Percentiles rank a stretch among this genome's conserved stretches.
Conservation (phyloP, 2,888 invertebrate species). For the Acanthosepion esculentum region DNA sequence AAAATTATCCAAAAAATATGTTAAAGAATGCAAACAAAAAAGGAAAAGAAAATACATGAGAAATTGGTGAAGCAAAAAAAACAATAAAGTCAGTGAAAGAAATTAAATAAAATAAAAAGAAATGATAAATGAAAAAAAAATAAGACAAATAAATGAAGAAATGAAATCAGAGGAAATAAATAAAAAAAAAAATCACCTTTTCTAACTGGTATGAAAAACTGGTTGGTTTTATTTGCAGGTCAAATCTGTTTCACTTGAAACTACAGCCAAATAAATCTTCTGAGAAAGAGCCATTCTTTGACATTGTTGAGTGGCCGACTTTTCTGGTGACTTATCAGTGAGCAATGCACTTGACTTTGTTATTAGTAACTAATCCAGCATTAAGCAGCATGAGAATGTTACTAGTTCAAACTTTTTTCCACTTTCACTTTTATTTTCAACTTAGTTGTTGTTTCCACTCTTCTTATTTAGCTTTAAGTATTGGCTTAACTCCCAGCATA, state of each 20-base stretch:
- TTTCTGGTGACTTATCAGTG: conserved; percentile 5
- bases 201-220: neutral
- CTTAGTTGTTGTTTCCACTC: neutral
- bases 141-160: neutral
- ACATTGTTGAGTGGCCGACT: conserved; percentile 1
- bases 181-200: neutral
- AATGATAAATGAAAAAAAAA: neutral
- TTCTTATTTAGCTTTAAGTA: neutral
- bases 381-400: neutral
- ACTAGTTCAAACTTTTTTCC: neutral
- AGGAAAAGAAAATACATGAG: neutral
- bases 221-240: conserved; percentile 15
- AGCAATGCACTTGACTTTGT: conserved; percentile 6
- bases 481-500: neutral
- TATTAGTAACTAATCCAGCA: conserved; percentile 12
- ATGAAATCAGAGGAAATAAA: neutral
- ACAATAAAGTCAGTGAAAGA: neutral
- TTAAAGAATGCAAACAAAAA: neutral
- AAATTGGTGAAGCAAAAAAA: neutral
- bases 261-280: neutral
- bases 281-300: conserved; percentile 33
- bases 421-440: conserved; percentile 4
- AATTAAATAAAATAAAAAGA: neutral
- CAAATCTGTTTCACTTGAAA: neutral
- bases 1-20: neutral